These are phyloP conservation scores for Ceyx margarethae DNA, from an alignment of 2,113 vertebrate genomes.

Conservation along the genomic window DNA sequence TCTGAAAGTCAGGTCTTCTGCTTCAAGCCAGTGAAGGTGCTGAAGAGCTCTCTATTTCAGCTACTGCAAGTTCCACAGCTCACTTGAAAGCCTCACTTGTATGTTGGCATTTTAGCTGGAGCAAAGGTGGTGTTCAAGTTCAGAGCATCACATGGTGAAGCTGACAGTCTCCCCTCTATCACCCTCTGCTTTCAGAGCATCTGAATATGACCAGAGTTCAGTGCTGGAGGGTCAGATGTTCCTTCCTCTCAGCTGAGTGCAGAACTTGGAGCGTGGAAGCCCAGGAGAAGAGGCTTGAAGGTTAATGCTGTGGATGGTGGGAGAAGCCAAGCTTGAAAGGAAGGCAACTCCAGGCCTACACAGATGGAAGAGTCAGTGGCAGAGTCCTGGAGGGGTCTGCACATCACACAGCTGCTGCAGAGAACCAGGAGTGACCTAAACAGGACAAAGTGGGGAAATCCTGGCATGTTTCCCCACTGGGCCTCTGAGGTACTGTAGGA, in stretches of 20 bases:
- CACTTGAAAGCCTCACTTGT: background rate
- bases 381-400: background rate
- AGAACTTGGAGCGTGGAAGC: background rate
- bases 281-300: background rate
- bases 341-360: background rate
- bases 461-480: background rate
- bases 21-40: background rate
- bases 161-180: background rate
- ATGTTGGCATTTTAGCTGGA: background rate
- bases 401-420: background rate
- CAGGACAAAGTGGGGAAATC: background rate
- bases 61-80: background rate
- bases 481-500: background rate
- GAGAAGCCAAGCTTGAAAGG: background rate
- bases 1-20: background rate
- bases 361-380: background rate
- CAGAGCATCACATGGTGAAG: background rate
- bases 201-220: background rate
- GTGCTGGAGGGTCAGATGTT: background rate
- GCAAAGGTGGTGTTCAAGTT: background rate
- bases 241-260: background rate
- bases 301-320: background rate
- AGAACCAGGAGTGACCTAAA: background rate
- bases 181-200: background rate
- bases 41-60: background rate